A percentile compares a stretch with the other conserved stretches of the same genome.
Evolutionary conservation across 1,140 invertebrate species (phyloP).

Genomic region (Yoshiicerus persimilis): DNA sequence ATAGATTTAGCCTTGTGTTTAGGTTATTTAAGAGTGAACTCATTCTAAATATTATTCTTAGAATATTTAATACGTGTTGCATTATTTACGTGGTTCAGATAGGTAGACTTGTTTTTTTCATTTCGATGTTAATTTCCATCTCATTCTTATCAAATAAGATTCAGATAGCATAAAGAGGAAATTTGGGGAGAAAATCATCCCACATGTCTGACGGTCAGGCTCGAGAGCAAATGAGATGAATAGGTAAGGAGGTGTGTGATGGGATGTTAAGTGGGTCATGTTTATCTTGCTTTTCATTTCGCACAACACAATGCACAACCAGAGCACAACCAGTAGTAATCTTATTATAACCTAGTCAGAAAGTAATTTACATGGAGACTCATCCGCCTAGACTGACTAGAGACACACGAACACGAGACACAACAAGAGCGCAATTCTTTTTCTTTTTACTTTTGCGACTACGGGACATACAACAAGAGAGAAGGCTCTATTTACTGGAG

Average conservation of each 20-base stretch:
- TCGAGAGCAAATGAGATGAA: not conserved
- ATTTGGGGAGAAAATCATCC: not conserved
- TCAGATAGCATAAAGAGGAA: not conserved
- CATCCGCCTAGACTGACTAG: not conserved
- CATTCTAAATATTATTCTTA: not conserved
- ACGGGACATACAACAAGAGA: no score
- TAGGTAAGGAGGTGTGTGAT: not conserved
- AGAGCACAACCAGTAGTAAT: not conserved
- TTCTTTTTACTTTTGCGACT: not conserved
- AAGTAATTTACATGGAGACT: not conserved
- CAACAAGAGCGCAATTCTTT: not conserved
- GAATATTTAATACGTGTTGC: not conserved
- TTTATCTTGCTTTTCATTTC: not conserved
- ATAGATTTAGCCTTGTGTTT: no score
- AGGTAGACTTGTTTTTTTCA: not conserved
- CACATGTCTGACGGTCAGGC: not conserved
- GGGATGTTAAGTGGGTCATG: not conserved
- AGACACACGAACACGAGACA: not conserved
- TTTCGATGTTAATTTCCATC: not conserved
- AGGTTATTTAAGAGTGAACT: not conserved
- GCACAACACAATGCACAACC: not conserved
- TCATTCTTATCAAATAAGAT: not conserved
- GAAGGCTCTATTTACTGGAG: not conserved
- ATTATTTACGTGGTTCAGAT: not conserved
- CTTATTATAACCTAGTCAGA: not conserved